Percentiles rank a stretch among this genome's conserved stretches.
phyloP scores from a whole-genome alignment of 2,888 invertebrate genomes.

The Sinotaia quadrata region DNA sequence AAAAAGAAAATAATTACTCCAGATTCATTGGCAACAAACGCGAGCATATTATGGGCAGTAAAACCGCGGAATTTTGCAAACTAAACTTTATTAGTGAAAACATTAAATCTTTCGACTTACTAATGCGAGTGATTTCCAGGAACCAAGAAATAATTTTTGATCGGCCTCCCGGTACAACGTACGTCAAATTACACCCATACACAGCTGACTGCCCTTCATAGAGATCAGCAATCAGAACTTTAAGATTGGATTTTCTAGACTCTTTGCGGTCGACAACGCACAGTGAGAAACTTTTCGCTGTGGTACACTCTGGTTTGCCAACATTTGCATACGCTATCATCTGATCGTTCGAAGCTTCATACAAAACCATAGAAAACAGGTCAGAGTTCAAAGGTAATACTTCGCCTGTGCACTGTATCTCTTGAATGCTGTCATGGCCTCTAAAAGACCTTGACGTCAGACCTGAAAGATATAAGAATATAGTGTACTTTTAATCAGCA shows the following conservation, averaged over 20 bases:
- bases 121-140: background rate
- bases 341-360: background rate
- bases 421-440: background rate
- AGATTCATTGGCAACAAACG: too few relatives aligned
- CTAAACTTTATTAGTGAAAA: too few relatives aligned
- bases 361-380: slow-evolving; percentile 1
- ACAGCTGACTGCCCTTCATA: background rate
- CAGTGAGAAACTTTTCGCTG: background rate
- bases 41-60: too few relatives aligned
- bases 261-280: background rate
- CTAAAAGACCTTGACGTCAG: slow-evolving; percentile 1
- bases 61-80: too few relatives aligned
- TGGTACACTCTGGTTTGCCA: background rate
- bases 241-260: background rate
- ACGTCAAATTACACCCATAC: slow-evolving; percentile 7
- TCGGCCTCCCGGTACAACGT: slow-evolving; percentile 2
- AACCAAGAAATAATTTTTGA: background rate
- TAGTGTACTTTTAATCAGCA: too few relatives aligned
- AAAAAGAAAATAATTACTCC: too few relatives aligned
- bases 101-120: too few relatives aligned
- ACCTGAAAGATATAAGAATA: too few relatives aligned
- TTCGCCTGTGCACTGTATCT: slow-evolving; percentile 10
- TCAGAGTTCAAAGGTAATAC: background rate
- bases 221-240: background rate
- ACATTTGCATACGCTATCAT: background rate